Conservation (phyloP, 2,797 vertebrate genomes). For the Oreortyx pictus region DNA sequence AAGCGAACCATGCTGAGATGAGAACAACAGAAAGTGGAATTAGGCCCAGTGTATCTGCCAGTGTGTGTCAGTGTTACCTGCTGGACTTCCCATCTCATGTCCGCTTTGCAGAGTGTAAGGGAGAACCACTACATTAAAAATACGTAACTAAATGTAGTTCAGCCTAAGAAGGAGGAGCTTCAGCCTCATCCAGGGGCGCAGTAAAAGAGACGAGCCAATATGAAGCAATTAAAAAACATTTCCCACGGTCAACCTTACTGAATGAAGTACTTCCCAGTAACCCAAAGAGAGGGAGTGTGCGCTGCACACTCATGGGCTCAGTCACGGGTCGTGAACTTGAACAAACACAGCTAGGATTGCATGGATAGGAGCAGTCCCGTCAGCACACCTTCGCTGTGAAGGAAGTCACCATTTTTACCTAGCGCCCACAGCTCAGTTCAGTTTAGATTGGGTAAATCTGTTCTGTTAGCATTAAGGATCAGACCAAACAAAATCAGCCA, state of each 20-base stretch:
- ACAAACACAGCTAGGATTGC: background rate
- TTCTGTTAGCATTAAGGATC: constrained; percentile 38
- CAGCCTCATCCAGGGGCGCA: background rate
- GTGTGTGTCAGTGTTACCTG: background rate
- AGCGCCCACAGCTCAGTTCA: background rate
- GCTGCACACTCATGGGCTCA: rapidly evolving
- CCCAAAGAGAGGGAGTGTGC: background rate
- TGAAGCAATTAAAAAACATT: background rate
- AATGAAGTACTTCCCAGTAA: background rate
- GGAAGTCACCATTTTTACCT: background rate
- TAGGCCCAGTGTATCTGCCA: background rate
- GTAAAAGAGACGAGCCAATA: background rate
- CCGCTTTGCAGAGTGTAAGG: background rate
- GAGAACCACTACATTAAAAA: background rate
- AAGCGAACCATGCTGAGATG: background rate
- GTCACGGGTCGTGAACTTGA: background rate
- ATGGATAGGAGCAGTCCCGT: background rate
- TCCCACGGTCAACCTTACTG: background rate
- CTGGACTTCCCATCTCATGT: background rate
- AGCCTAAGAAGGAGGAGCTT: background rate
- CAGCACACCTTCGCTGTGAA: background rate
- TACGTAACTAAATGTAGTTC: background rate
- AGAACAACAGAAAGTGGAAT: background rate
- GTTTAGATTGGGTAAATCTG: constrained; percentile 43
- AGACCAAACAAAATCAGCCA: background rate